Conservation (phyloP, 2,797 vertebrate genomes). For the Onychomys torridus region DNA sequence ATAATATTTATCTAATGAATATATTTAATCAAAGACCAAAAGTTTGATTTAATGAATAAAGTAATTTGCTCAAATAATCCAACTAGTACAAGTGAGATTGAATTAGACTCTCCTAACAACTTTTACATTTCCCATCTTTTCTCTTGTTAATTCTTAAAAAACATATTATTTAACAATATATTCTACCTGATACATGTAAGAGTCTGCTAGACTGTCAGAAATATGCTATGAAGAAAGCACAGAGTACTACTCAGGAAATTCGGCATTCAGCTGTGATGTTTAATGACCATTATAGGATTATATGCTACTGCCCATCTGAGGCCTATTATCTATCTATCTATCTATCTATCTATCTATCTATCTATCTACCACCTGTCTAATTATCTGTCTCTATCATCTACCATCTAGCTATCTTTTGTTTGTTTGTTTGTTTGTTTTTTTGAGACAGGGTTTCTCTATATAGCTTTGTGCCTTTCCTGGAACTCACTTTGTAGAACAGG, state of each 20-base stretch:
- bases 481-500: too few species aligned
- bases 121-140: not conserved
- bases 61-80: constrained; percentile 9
- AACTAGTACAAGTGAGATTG: not conserved
- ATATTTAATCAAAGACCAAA: not conserved
- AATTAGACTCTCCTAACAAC: not conserved
- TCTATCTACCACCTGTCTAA: not conserved
- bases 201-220: not conserved
- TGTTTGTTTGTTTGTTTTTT: too few species aligned
- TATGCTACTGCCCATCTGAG: not conserved
- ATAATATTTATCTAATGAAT: not conserved
- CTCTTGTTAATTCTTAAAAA: not conserved
- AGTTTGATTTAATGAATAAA: constrained; percentile 48
- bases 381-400: not conserved
- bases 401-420: too few species aligned
- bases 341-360: not conserved
- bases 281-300: not conserved
- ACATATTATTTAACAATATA: not conserved
- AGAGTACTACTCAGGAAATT: not conserved
- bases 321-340: not conserved
- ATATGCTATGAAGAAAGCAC: not conserved
- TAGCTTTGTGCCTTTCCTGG: too few species aligned
- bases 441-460: too few species aligned
- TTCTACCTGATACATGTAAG: not conserved
- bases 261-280: not conserved